phyloP scores from a whole-genome alignment of 2,888 invertebrate genomes.

The Pristionchus entomophagus region DNA sequence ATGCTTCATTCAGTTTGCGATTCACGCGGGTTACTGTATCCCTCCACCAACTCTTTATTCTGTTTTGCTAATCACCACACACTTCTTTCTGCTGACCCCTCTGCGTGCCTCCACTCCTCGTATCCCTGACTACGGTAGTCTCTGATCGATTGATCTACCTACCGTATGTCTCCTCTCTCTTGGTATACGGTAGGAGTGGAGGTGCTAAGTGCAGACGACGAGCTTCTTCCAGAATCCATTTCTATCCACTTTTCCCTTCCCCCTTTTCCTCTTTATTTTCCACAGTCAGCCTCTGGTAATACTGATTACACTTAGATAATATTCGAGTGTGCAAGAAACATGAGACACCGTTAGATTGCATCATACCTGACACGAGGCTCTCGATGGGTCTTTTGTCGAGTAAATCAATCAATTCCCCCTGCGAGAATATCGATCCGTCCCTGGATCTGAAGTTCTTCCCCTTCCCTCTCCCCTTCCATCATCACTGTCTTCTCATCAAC shows the following conservation, averaged over 20 bases:
- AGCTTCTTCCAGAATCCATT: constrained; percentile 25
- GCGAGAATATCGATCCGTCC: neutral
- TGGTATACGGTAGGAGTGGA: constrained; percentile 14
- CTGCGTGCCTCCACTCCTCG: constrained; percentile 35
- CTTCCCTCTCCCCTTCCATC: neutral
- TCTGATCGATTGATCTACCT: neutral
- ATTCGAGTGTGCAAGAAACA: too few relatives aligned
- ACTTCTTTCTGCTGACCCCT: neutral
- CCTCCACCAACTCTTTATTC: neutral
- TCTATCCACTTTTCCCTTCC: neutral
- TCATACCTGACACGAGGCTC: too few relatives aligned
- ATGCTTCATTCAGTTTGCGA: constrained; percentile 33
- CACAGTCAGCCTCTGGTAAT: neutral
- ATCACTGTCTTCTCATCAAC: neutral
- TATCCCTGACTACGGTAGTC: neutral
- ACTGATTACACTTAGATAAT: too few relatives aligned
- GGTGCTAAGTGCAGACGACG: constrained; percentile 26
- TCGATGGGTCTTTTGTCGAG: neutral
- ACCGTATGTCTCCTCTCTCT: neutral
- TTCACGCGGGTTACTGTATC: neutral
- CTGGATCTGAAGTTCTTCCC: too few relatives aligned
- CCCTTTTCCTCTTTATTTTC: neutral
- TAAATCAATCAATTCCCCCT: too few relatives aligned
- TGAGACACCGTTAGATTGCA: too few relatives aligned
- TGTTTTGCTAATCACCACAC: neutral